Conservation (phyloP, 1,140 invertebrate species). For the Brachionus sp. region DNA sequence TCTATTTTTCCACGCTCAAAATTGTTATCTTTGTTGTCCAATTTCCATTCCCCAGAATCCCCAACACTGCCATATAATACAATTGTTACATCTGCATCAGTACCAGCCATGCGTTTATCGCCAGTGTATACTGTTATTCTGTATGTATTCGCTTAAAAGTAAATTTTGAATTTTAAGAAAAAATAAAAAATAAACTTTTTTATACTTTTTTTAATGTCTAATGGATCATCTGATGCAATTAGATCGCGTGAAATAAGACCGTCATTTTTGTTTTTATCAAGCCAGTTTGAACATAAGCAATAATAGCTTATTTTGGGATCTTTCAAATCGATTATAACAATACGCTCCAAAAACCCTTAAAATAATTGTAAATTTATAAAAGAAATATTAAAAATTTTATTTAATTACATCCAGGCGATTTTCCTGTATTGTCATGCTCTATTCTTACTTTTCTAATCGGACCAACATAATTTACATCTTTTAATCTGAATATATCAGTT, state of each 20-base stretch:
- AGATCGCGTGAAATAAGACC: conserved; percentile 54
- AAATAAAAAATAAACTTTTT: not conserved
- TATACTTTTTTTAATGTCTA: conserved; percentile 55
- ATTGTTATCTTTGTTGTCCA: conserved; percentile 48
- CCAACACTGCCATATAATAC: conserved; percentile 55
- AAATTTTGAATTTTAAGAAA: not conserved
- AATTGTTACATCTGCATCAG: conserved; percentile 58
- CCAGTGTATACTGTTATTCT: conserved; percentile 60
- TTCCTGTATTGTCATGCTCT: conserved; percentile 59
- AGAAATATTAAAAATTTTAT: not conserved
- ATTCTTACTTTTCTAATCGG: conserved; percentile 56
- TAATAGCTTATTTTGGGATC: conserved; percentile 58
- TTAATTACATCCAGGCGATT: conserved; percentile 57
- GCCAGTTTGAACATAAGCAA: conserved; percentile 59
- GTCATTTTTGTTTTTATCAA: conserved; percentile 58
- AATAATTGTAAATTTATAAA: not conserved
- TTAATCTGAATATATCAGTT: conserved; percentile 54
- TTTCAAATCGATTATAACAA: conserved; percentile 57
- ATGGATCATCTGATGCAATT: conserved; percentile 55
- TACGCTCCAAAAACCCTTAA: conserved; percentile 49
- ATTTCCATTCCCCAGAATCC: conserved; percentile 48
- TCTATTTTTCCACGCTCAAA: conserved; percentile 58
- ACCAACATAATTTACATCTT: conserved; percentile 55
- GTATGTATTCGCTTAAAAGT: conserved; percentile 49
- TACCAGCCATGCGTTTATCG: conserved; percentile 58